A percentile compares a stretch with the other conserved stretches of the same genome.
Evolutionary conservation across 2,113 vertebrate genomes (phyloP).

Genomic region (Rostratula benghalensis): DNA sequence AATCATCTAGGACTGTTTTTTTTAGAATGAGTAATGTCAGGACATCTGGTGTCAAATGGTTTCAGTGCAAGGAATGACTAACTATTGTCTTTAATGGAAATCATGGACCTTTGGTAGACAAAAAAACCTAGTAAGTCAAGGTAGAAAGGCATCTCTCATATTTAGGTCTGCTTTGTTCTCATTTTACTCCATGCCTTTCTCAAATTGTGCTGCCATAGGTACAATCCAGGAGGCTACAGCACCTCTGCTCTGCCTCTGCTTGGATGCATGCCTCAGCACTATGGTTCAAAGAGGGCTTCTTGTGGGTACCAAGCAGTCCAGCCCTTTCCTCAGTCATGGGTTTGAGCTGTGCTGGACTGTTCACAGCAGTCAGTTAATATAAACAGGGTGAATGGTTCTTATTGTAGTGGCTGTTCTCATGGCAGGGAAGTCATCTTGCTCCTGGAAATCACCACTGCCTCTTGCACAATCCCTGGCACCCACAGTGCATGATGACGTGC

Average conservation of each 20-base stretch:
- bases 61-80: neutral
- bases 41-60: neutral
- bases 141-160: neutral
- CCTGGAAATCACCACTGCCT: neutral
- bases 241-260: neutral
- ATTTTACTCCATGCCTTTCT: neutral
- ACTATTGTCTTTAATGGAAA: neutral
- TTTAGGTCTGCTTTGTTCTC: neutral
- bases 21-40: neutral
- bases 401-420: neutral
- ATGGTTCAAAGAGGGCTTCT: neutral
- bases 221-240: neutral
- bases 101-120: neutral
- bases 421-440: neutral
- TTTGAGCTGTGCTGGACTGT: neutral
- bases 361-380: neutral
- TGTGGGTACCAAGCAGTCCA: neutral
- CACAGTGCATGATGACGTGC: rapidly evolving
- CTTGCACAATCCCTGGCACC: neutral
- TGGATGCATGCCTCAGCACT: rapidly evolving
- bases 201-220: neutral
- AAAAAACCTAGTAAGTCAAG: neutral
- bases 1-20: rapidly evolving
- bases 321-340: neutral
- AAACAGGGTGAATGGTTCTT: neutral